These are phyloP conservation scores for Drosophila siamana DNA, from an alignment of 2,888 invertebrate genomes.

Conservation along the genomic window DNA sequence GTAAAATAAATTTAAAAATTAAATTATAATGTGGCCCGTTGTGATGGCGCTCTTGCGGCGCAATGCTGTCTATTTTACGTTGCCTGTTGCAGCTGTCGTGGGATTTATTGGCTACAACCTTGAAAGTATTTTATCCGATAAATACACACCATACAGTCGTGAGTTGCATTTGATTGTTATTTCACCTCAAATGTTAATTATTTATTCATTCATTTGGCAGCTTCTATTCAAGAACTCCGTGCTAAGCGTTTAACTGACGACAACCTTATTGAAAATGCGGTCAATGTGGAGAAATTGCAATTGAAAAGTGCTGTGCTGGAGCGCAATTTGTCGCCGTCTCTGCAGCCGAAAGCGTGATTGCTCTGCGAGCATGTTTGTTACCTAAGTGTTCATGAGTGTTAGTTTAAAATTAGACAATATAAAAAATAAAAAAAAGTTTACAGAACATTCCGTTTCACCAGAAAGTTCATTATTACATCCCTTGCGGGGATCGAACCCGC, in stretches of 20 bases:
- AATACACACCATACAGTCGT: conserved; percentile 91
- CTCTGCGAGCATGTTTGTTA: conserved; percentile 28
- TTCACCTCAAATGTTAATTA: conserved; percentile 5
- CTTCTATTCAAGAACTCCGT: conserved; percentile 91
- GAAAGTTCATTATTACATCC: conserved; percentile 68
- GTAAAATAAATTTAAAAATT: conserved; percentile 2
- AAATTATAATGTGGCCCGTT: conserved; percentile 91
- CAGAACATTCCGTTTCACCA: neutral
- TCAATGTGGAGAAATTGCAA: conserved; percentile 89
- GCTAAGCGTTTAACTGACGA: conserved; percentile 89
- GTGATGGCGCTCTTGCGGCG: conserved; percentile 88
- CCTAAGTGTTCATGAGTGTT: conserved; percentile 35
- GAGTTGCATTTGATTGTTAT: conserved; percentile 73
- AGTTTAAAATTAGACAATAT: conserved; percentile 28
- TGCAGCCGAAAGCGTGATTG: conserved; percentile 84
- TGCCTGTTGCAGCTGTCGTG: conserved; percentile 93
- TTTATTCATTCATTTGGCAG: conserved; percentile 85
- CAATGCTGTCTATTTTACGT: conserved; percentile 92
- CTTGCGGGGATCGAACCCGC: conserved; percentile 86
- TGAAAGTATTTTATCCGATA: conserved; percentile 90
- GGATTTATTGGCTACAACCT: conserved; percentile 95
- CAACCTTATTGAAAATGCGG: conserved; percentile 86
- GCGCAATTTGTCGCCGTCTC: conserved; percentile 89
- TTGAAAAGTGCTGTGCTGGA: conserved; percentile 89
- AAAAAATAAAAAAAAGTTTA: conserved; percentile 72